Evolutionary conservation across 1,140 invertebrate species (phyloP).

Genomic region (Cryptotermes secundus): DNA sequence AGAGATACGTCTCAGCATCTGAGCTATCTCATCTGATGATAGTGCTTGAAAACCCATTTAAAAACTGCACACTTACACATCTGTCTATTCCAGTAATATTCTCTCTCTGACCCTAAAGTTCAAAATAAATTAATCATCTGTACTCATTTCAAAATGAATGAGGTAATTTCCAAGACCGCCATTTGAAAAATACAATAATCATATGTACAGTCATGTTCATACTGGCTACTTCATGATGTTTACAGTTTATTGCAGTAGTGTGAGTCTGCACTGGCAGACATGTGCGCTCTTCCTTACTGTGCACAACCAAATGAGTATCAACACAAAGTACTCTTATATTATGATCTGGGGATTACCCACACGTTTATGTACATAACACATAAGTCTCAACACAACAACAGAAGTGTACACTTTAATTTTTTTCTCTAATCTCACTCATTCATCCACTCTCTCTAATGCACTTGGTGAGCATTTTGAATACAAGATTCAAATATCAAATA

Average conservation of each 20-base stretch:
- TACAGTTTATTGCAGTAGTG: neutral
- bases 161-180: neutral
- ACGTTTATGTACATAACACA: neutral
- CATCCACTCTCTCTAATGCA: conserved; percentile 8
- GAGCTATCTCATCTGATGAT: neutral
- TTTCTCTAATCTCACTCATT: neutral
- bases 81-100: neutral
- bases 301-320: conserved; percentile 19
- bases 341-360: neutral
- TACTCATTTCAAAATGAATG: neutral
- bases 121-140: conserved; percentile 10
- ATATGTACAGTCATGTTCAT: conserved; percentile 4
- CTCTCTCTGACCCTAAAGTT: neutral
- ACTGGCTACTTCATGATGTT: neutral
- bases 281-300: neutral
- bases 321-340: conserved; percentile 8
- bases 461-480: conserved; percentile 19
- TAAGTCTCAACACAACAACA: neutral
- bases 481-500: conserved; percentile 20
- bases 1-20: neutral
- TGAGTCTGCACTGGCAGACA: neutral
- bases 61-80: neutral
- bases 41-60: neutral
- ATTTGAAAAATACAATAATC: neutral
- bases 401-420: neutral